Evolutionary conservation across 30 jellyfish, hydroid and myxozoan genomes (phyloP).

Genomic region (Mastigias papua): DNA sequence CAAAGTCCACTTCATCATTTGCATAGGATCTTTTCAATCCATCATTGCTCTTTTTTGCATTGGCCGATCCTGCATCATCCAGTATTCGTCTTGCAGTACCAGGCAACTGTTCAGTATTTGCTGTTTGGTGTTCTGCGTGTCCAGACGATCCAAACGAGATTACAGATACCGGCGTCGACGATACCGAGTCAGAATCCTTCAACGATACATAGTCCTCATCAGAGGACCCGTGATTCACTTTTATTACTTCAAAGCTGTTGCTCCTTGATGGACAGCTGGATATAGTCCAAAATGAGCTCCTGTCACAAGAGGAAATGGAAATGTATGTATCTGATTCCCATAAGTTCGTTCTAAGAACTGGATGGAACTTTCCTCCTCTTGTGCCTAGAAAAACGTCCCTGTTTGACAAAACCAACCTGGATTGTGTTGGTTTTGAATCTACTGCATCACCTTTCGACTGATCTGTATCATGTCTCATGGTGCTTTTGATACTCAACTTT

Average conservation of each 20-base stretch:
- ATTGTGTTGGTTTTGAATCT: background rate
- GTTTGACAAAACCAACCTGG: background rate
- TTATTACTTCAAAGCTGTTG: slow-evolving; percentile 70
- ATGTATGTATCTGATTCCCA: background rate
- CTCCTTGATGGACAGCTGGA: slow-evolving; percentile 58
- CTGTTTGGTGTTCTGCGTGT: slow-evolving; percentile 20
- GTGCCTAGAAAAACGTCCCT: slow-evolving; percentile 32
- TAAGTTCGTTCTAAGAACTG: background rate
- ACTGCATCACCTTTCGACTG: background rate
- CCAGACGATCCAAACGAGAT: slow-evolving; percentile 16
- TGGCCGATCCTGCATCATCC: background rate
- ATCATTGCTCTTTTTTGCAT: background rate
- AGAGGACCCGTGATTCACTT: slow-evolving; percentile 45
- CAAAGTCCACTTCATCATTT: slow-evolving; percentile 52
- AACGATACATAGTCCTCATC: slow-evolving; percentile 54
- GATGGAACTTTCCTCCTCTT: background rate
- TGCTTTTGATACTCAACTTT: background rate
- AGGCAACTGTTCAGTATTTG: slow-evolving; percentile 16
- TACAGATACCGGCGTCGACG: slow-evolving; percentile 41
- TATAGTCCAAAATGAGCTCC: slow-evolving; percentile 44
- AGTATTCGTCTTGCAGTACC: slow-evolving; percentile 58
- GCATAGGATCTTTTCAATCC: background rate
- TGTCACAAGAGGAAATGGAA: slow-evolving; percentile 41
- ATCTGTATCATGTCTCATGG: background rate
- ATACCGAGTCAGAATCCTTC: slow-evolving; percentile 52